Percentiles rank a stretch among this genome's conserved stretches.
These are phyloP conservation scores for Oscheius myriophilus DNA, from an alignment of 2,888 invertebrate species.

Conservation along the genomic window DNA sequence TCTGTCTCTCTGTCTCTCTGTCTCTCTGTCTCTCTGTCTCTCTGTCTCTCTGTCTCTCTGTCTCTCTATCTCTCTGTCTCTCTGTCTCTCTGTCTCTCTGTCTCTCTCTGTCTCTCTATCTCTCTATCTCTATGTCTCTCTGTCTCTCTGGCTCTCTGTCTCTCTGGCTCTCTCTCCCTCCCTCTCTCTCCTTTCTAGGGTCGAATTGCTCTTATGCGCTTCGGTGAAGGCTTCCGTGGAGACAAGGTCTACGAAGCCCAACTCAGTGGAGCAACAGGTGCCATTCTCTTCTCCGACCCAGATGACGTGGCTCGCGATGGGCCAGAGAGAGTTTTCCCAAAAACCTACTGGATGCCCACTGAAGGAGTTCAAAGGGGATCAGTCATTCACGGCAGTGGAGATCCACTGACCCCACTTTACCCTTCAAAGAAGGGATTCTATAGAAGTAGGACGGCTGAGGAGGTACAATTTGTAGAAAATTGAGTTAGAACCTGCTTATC, in stretches of 20 bases:
- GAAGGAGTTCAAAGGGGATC: constrained; percentile 74
- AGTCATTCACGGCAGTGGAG: constrained; percentile 72
- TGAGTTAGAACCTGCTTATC: constrained; percentile 14
- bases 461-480: constrained; percentile 25
- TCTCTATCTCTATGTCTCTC: no score
- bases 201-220: constrained; percentile 74
- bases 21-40: constrained; percentile 40
- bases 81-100: constrained; percentile 8
- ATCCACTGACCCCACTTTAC: constrained; percentile 74
- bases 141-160: no score
- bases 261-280: constrained; percentile 69
- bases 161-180: no score
- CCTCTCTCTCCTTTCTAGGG: constrained; percentile 68
- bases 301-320: constrained; percentile 65
- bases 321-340: constrained; percentile 71
- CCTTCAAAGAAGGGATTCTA: constrained; percentile 72
- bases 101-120: no score
- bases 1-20: constrained; percentile 41
- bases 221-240: constrained; percentile 73
- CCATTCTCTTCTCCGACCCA: constrained; percentile 69
- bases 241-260: constrained; percentile 71
- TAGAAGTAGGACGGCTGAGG: constrained; percentile 49
- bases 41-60: no score
- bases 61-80: constrained; percentile 39
- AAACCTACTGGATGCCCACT: constrained; percentile 73